phyloP scores from a whole-genome alignment of 2,113 vertebrate genomes.

The Saccopteryx bilineata region DNA sequence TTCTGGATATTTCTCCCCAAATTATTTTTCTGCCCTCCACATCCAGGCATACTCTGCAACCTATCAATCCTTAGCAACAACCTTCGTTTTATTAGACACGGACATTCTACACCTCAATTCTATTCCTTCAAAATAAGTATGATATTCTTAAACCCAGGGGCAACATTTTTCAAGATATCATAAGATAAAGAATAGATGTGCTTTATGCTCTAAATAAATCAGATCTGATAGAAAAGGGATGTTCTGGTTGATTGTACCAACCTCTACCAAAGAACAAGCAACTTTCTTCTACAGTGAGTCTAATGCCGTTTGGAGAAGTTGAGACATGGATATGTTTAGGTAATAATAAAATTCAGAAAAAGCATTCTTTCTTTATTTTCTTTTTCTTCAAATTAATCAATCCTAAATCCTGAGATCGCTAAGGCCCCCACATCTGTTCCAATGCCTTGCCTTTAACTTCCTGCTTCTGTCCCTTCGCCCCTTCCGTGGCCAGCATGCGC shows the following conservation, averaged over 20 bases:
- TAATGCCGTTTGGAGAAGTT: background rate
- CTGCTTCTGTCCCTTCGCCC: background rate
- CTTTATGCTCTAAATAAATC: background rate
- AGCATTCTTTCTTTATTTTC: background rate
- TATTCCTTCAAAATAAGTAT: slow-evolving; percentile 25
- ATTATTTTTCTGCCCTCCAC: background rate
- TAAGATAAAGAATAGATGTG: background rate
- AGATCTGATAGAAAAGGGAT: background rate
- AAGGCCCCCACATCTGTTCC: background rate
- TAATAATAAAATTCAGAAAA: background rate
- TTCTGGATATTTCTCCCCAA: background rate
- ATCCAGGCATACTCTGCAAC: background rate
- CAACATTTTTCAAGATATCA: background rate
- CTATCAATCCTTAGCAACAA: background rate
- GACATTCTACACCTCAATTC: background rate
- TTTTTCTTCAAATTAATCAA: background rate
- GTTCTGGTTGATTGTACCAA: background rate
- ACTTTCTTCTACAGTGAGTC: background rate
- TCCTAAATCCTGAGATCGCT: background rate
- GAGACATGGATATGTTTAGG: background rate
- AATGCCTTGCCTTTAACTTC: background rate
- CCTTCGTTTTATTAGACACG: background rate
- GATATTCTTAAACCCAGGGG: background rate
- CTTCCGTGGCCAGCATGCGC: background rate
- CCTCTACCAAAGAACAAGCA: background rate